phyloP scores from a whole-genome alignment of 1,140 invertebrate genomes.

The Frieseomelitta varia region DNA sequence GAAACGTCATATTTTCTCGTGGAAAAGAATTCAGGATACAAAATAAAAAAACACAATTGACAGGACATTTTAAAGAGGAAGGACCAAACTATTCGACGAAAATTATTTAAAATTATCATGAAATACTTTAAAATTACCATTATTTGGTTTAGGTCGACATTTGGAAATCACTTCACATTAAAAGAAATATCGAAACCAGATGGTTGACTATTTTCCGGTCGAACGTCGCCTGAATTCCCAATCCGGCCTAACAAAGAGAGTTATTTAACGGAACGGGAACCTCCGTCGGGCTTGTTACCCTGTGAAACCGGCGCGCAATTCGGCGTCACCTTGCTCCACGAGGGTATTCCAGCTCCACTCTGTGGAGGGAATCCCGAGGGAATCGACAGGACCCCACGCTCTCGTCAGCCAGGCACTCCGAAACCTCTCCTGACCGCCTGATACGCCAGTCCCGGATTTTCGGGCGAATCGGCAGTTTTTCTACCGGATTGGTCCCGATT shows the following conservation, averaged over 20 bases:
- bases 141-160: too few relatives aligned
- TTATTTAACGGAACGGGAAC: constrained; percentile 1
- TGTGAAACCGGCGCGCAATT: constrained; percentile 77
- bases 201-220: background rate
- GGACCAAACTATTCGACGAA: too few relatives aligned
- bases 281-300: constrained; percentile 70
- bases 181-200: background rate
- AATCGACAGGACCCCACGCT: constrained; percentile 16
- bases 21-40: too few relatives aligned
- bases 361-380: constrained; percentile 40
- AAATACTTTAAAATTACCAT: too few relatives aligned
- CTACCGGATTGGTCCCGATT: constrained; percentile 54
- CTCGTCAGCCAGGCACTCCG: constrained; percentile 38
- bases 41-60: too few relatives aligned
- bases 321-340: constrained; percentile 41
- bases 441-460: constrained; percentile 75
- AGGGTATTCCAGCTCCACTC: constrained; percentile 1
- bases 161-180: background rate
- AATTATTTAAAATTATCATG: too few relatives aligned
- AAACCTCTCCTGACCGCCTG: constrained; percentile 67
- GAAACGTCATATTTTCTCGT: too few relatives aligned
- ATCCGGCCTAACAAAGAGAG: background rate
- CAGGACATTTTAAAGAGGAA: too few relatives aligned
- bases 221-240: too few relatives aligned
- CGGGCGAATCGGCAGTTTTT: constrained; percentile 78